Percentiles rank a stretch among this genome's conserved stretches.
phyloP scores from a whole-genome alignment of 2,113 vertebrate genomes.

The Dendropsophus ebraccatus region DNA sequence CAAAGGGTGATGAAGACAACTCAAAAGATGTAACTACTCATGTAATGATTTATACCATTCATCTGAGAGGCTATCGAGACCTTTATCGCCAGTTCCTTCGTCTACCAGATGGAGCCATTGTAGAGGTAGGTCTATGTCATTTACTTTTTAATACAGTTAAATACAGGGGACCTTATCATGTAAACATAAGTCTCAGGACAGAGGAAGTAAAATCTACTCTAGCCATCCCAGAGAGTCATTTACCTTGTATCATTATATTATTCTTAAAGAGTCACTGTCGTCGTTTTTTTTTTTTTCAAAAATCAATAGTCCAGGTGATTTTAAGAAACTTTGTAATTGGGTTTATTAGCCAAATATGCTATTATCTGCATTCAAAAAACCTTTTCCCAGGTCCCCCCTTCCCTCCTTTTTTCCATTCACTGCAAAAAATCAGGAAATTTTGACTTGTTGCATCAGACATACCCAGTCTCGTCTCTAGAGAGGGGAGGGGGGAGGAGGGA shows the following conservation, averaged over 20 bases:
- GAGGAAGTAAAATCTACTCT: not conserved
- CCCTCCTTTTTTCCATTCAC: too few relatives aligned
- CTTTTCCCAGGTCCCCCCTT: too few relatives aligned
- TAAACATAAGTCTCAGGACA: not conserved
- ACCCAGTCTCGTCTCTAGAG: too few relatives aligned
- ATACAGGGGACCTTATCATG: not conserved
- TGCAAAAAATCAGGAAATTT: too few relatives aligned
- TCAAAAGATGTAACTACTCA: slow-evolving; percentile 73
- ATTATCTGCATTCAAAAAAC: too few relatives aligned
- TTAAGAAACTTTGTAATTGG: too few relatives aligned
- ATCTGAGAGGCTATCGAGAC: slow-evolving; percentile 79
- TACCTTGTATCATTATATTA: not conserved
- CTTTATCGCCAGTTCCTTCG: slow-evolving; percentile 86
- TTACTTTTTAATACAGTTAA: not conserved
- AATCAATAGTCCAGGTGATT: too few relatives aligned
- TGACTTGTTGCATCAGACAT: too few relatives aligned
- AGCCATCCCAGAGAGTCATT: not conserved
- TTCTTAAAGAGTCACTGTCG: too few relatives aligned
- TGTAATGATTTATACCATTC: slow-evolving; percentile 79
- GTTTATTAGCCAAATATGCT: too few relatives aligned
- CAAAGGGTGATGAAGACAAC: slow-evolving; percentile 38
- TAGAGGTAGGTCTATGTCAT: slow-evolving; percentile 80
- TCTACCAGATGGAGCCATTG: slow-evolving; percentile 82
- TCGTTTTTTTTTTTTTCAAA: too few relatives aligned
- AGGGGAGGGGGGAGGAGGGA: too few relatives aligned